A percentile compares a stretch with the other conserved stretches of the same genome.
Evolutionary conservation across 2,113 vertebrate species (phyloP).

Genomic region (Andinoacara biseriatus): DNA sequence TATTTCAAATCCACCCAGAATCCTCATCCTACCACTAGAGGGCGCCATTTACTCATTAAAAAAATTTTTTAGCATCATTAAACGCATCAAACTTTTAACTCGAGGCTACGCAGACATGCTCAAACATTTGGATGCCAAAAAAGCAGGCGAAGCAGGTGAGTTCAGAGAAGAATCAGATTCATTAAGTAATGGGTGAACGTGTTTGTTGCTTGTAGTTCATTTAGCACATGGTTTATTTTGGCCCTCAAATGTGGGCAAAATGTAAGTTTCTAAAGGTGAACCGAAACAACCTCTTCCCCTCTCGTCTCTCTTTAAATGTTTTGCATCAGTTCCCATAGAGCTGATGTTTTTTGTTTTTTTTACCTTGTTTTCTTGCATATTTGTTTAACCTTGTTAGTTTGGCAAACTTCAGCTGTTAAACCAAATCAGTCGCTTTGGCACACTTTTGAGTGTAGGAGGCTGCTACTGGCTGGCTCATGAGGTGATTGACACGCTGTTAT

Average conservation of each 20-base stretch:
- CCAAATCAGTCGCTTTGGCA: too few species aligned
- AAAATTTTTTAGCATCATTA: neutral
- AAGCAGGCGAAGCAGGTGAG: neutral
- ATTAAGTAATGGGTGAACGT: neutral
- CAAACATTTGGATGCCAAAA: neutral
- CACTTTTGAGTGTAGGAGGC: neutral
- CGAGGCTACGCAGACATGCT: neutral
- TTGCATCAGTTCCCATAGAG: neutral
- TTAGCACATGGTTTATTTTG: neutral
- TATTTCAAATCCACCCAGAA: neutral
- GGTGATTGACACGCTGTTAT: neutral
- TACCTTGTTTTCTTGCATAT: neutral
- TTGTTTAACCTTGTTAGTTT: neutral
- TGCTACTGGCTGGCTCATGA: too few species aligned
- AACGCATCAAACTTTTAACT: neutral
- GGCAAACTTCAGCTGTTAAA: neutral
- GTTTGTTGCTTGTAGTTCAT: neutral
- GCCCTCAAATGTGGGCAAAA: neutral
- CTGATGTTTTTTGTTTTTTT: neutral
- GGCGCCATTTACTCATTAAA: neutral
- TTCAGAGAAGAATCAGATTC: neutral
- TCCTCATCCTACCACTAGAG: conserved; percentile 9
- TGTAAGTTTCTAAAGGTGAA: neutral
- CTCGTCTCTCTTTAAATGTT: neutral
- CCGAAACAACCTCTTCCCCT: neutral